Evolutionary conservation across 1,140 invertebrate species (phyloP).

Genomic region (Camponotus vicinus): DNA sequence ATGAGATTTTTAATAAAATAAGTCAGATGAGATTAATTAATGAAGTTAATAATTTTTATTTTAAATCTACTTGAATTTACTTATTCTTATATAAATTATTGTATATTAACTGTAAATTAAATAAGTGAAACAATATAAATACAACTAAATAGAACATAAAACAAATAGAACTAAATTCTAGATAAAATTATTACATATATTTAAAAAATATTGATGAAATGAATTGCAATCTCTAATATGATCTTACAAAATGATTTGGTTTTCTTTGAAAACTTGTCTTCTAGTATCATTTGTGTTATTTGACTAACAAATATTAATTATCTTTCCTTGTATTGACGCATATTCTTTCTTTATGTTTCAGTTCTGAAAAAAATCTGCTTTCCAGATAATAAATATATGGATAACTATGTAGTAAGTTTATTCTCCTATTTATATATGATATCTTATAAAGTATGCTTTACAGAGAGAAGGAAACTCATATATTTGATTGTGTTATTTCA

Average conservation of each 20-base stretch:
- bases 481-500: slow-evolving; percentile 61
- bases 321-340: background rate
- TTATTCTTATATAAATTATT: background rate
- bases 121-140: background rate
- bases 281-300: background rate
- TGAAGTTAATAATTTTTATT: background rate
- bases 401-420: slow-evolving; percentile 86
- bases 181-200: background rate
- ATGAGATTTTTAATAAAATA: no score
- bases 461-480: background rate
- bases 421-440: background rate
- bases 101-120: background rate
- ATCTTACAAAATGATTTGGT: background rate
- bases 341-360: slow-evolving; percentile 77
- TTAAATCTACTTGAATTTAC: background rate
- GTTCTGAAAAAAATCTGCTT: slow-evolving; percentile 80
- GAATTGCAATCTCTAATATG: background rate
- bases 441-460: slow-evolving; percentile 15
- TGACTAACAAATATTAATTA: slow-evolving; percentile 1
- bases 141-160: no score
- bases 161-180: no score
- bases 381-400: slow-evolving; percentile 84
- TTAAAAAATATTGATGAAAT: background rate
- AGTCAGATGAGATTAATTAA: no score
- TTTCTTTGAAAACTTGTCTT: background rate